Conservation (phyloP, 2,888 invertebrate genomes). For the Physocephala rufipes region DNA sequence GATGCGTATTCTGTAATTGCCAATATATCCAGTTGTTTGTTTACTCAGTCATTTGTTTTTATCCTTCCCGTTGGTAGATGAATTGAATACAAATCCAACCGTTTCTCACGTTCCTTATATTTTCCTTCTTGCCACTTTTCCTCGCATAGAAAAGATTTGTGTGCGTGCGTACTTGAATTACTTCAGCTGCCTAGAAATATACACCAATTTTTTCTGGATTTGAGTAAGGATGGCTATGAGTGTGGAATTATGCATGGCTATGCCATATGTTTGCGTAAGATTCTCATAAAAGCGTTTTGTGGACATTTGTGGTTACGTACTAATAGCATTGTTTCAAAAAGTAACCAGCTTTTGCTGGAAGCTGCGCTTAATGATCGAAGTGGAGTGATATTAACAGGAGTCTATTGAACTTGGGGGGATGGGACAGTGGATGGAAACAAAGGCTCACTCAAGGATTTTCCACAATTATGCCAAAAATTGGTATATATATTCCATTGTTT, state of each 20-base stretch:
- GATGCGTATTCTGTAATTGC: not conserved
- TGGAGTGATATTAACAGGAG: not conserved
- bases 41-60: too few species aligned
- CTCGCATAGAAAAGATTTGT: not conserved
- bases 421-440: not conserved
- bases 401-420: not conserved
- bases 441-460: not conserved
- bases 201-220: conserved; percentile 23
- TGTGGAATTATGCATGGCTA: not conserved
- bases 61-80: not conserved
- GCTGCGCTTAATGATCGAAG: not conserved
- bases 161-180: conserved; percentile 22
- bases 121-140: too few species aligned
- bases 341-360: not conserved
- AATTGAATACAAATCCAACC: too few species aligned
- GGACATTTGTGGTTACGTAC: conserved; percentile 24
- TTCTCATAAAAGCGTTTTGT: conserved; percentile 25
- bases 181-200: conserved; percentile 28
- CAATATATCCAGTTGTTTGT: not conserved
- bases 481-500: not conserved
- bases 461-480: not conserved
- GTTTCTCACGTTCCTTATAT: too few species aligned
- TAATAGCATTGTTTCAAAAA: not conserved
- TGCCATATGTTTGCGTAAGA: not conserved
- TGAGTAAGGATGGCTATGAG: not conserved